Evolutionary conservation across 2,888 invertebrate species (phyloP).

Genomic region (Agrilus mali): DNA sequence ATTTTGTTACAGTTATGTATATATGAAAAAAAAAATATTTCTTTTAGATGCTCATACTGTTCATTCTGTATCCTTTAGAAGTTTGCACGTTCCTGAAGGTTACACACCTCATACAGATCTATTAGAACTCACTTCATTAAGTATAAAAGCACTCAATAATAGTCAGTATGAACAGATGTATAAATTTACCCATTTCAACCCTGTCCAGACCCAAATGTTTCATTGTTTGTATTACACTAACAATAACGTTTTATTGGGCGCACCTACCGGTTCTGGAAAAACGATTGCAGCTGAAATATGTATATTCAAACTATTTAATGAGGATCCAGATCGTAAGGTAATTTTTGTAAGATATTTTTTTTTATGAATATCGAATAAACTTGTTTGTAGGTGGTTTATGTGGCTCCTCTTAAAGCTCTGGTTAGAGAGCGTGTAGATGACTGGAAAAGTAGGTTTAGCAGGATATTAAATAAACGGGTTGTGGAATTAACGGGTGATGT

Average conservation of each 20-base stretch:
- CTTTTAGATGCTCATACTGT: constrained; percentile 18
- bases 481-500: constrained; percentile 94
- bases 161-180: constrained; percentile 69
- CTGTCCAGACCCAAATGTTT: constrained; percentile 97
- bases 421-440: constrained; percentile 94
- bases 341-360: constrained; percentile 6
- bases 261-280: constrained; percentile 95
- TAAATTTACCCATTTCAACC: constrained; percentile 91
- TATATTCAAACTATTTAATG: constrained; percentile 81
- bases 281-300: constrained; percentile 97
- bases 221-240: constrained; percentile 93
- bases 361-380: constrained; percentile 1
- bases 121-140: constrained; percentile 79
- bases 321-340: constrained; percentile 67
- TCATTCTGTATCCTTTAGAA: constrained; percentile 59
- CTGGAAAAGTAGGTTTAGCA: constrained; percentile 75
- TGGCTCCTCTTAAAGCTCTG: constrained; percentile 94
- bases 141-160: constrained; percentile 66
- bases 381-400: constrained; percentile 72
- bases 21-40: not conserved
- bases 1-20: not conserved
- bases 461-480: constrained; percentile 63
- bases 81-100: constrained; percentile 79
- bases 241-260: constrained; percentile 83
- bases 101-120: constrained; percentile 91